Conservation (phyloP, 2,797 vertebrate genomes). For the Aplochiton taeniatus region DNA sequence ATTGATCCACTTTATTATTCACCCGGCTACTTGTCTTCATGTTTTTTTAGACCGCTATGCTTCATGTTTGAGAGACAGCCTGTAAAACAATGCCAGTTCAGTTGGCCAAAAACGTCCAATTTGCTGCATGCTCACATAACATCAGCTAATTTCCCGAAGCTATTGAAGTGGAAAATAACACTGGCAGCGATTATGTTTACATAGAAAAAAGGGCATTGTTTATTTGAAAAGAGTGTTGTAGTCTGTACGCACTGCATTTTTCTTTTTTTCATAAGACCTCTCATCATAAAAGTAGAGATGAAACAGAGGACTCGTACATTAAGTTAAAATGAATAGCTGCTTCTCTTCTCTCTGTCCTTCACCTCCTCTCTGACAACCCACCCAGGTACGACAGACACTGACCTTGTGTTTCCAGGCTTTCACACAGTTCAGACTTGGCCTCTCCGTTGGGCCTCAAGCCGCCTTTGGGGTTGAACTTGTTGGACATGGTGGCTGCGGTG, state of each 20-base stretch:
- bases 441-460: slow-evolving; percentile 92
- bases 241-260: no score
- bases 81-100: slow-evolving; percentile 10
- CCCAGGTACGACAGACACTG: slow-evolving; percentile 40
- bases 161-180: slow-evolving; percentile 39
- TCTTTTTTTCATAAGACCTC: no score
- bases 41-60: slow-evolving; percentile 5
- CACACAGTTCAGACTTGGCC: slow-evolving; percentile 94
- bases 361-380: not conserved
- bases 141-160: slow-evolving; percentile 35
- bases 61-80: slow-evolving; percentile 12
- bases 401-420: slow-evolving; percentile 95
- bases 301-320: not conserved
- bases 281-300: no score
- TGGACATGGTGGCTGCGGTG: slow-evolving; percentile 95
- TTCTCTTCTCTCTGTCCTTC: not conserved
- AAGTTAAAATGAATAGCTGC: not conserved
- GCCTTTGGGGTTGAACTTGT: slow-evolving; percentile 95
- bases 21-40: slow-evolving; percentile 7
- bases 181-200: slow-evolving; percentile 29
- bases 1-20: slow-evolving; percentile 19
- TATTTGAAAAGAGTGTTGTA: not conserved
- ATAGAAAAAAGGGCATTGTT: slow-evolving; percentile 13
- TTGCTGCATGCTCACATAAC: slow-evolving; percentile 15
- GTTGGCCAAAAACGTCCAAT: slow-evolving; percentile 14